Percentiles rank a stretch among this genome's conserved stretches.
These are phyloP conservation scores for Tipula confusa DNA, from an alignment of 2,888 invertebrate species.

Conservation along the genomic window DNA sequence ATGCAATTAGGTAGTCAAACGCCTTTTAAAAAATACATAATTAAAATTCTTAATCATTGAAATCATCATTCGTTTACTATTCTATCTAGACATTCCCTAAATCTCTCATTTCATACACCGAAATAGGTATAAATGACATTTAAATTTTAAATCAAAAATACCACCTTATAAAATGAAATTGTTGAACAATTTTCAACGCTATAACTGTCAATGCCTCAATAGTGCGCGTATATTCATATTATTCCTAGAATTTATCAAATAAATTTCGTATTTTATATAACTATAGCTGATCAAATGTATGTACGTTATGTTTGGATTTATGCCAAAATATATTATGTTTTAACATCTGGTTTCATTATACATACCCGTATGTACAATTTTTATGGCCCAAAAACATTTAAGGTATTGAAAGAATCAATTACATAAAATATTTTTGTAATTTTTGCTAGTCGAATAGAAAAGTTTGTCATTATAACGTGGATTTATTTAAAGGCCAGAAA, in stretches of 20 bases:
- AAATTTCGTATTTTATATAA: background rate
- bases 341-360: background rate
- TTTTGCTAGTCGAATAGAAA: background rate
- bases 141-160: background rate
- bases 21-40: background rate
- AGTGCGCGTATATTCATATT: background rate
- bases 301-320: background rate
- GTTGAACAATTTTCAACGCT: background rate
- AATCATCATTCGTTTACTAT: background rate
- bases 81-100: background rate
- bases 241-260: background rate
- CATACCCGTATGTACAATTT: background rate
- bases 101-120: background rate
- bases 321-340: background rate
- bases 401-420: background rate
- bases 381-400: background rate
- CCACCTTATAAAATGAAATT: background rate
- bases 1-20: background rate
- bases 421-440: background rate
- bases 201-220: background rate
- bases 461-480: background rate
- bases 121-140: background rate
- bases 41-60: background rate
- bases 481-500: background rate
- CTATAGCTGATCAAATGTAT: background rate